phyloP scores from a whole-genome alignment of 2,113 vertebrate genomes.

The Thunnus maccoyii region DNA sequence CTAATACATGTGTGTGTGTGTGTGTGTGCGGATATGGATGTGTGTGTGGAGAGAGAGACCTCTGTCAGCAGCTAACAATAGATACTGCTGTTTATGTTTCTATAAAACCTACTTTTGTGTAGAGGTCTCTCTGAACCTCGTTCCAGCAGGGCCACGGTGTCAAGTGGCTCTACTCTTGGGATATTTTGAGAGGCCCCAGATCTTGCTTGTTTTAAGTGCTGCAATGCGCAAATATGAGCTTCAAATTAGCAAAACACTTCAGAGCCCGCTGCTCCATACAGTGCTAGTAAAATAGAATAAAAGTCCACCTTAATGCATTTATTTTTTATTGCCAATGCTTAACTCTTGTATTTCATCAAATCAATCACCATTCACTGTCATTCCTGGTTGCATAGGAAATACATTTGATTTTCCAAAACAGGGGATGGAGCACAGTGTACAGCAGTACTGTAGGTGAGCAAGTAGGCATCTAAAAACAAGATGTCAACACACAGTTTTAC shows the following conservation, averaged over 20 bases:
- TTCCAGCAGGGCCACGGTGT: constrained; percentile 22
- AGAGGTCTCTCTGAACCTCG: constrained; percentile 15
- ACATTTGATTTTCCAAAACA: constrained; percentile 9
- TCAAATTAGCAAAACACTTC: constrained; percentile 27
- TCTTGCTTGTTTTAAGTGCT: constrained; percentile 41
- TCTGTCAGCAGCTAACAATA: constrained; percentile 38
- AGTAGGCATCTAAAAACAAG: not conserved
- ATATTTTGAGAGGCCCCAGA: constrained; percentile 13
- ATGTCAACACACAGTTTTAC: not conserved
- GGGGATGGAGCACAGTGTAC: not conserved
- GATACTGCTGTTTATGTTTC: constrained; percentile 42
- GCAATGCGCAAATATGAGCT: constrained; percentile 16
- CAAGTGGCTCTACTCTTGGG: constrained; percentile 29
- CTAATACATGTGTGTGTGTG: not conserved
- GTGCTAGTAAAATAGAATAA: no score
- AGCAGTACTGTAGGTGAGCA: not conserved
- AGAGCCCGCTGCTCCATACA: not conserved
- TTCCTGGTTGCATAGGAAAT: not conserved
- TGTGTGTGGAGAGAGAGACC: not conserved
- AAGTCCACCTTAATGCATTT: no score
- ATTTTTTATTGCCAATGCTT: not conserved
- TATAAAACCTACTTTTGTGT: constrained; percentile 43
- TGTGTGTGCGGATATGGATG: not conserved
- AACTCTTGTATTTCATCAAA: constrained; percentile 11
- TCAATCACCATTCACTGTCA: not conserved